Base-by-base conservation (phyloP, 2,888 invertebrate genomes). In the Danaus chrysippus region DNA sequence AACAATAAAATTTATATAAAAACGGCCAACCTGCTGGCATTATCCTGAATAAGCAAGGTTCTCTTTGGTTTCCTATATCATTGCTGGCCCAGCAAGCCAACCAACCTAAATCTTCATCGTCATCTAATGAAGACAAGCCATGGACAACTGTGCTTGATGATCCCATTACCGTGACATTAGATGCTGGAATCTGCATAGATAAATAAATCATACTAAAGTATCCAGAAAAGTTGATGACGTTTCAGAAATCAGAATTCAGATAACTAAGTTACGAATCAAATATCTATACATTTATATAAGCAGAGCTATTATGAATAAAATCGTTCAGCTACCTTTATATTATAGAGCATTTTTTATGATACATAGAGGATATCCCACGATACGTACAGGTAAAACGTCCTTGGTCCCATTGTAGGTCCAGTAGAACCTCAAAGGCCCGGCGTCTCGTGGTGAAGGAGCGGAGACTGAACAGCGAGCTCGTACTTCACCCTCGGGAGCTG, bases 51-150 rank as follows among this genome's bases (percentile, higher is more conserved):
- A 96, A 86, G 77, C 97, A 97, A 0, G 97, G 97, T 67, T 92
- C 93, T 68, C 93, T 91, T 84, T 97, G 97, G 70, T 94, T 93
- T 41, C 97, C 97, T 13, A 97, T 94, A 68, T 93, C 93, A 81
- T 97, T 97, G 80, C 94, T 94, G 5, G 96, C 96, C 96, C 96
- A 97, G 79, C 97, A 97, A 6, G 96, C 95, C 19, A 97, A 86
- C 73, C 96, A 96, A 65, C 96, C 96, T 70, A 96, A 92, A 77
- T 97, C 96, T 1, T 85, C 87, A 60, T 92, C 87, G 11, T 63
- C 67, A 64, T 83, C 85, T 66, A 91, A 88, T 64, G 89, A 77
- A 0, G 91, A 91, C 60, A 93, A 86, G 54, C 93, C 91, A 71
- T 93, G 93, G 68, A 93, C 87, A 58, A 93, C 92, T 0, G 93